A percentile compares a stretch with the other conserved stretches of the same genome.
These are phyloP conservation scores for Mamestra brassicae DNA, from an alignment of 2,888 invertebrate genomes.

Conservation along the genomic window DNA sequence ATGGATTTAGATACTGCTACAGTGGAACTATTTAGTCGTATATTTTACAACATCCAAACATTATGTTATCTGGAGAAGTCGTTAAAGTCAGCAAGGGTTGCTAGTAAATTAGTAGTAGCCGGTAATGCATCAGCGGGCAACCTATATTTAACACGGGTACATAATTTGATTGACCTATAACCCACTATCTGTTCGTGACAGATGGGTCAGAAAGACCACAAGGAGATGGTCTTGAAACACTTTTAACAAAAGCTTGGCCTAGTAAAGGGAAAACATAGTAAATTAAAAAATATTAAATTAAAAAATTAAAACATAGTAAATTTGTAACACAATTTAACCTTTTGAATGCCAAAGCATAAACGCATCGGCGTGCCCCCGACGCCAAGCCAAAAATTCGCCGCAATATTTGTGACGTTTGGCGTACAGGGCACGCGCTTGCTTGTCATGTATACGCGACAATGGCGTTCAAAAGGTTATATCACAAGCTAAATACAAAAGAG, in stretches of 20 bases:
- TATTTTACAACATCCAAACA: constrained; percentile 29
- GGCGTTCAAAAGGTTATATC: no score
- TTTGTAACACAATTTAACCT: no score
- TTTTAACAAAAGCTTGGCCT: background rate
- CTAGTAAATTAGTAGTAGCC: constrained; percentile 37
- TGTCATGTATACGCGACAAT: no score
- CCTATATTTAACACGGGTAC: constrained; percentile 30
- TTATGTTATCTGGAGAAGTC: constrained; percentile 38
- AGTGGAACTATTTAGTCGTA: constrained; percentile 21
- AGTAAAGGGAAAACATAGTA: no score
- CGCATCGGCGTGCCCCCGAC: no score
- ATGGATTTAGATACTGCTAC: background rate
- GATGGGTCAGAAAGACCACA: background rate
- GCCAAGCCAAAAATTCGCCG: no score
- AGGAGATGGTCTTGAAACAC: background rate
- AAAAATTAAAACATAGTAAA: no score
- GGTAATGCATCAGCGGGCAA: constrained; percentile 35
- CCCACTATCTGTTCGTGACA: constrained; percentile 7
- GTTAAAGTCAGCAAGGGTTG: constrained; percentile 53
- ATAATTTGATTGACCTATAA: constrained; percentile 37
- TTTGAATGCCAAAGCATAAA: no score
- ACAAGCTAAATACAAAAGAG: no score
- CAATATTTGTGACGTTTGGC: no score
- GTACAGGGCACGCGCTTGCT: no score
- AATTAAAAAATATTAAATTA: no score